Conservation (phyloP, 2,113 vertebrate genomes). For the Bagarius yarrelli region DNA sequence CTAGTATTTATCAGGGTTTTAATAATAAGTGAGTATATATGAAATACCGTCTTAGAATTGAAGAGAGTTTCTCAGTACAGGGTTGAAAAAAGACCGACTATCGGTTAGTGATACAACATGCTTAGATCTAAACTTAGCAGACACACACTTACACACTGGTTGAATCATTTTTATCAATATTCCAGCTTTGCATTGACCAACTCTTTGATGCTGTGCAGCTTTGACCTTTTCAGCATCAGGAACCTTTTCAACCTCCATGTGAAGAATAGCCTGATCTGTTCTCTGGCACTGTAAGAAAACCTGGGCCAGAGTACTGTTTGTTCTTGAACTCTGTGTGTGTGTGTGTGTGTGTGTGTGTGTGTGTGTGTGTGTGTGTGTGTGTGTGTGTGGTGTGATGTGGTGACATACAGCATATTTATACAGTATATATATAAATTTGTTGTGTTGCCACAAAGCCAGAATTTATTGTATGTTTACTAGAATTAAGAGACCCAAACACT, state of each 20-base stretch:
- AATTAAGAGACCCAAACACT: no score
- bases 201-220: conserved; percentile 12
- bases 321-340: not conserved
- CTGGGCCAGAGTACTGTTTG: not conserved
- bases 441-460: no score
- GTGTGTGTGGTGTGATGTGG: no score
- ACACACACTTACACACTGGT: not conserved
- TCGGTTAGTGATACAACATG: not conserved
- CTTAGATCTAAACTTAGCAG: not conserved
- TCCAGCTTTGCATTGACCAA: conserved; percentile 29
- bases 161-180: conserved; percentile 36
- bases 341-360: not conserved
- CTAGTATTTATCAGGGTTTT: not conserved
- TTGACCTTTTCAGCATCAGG: conserved; percentile 36
- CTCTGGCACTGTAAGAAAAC: conserved; percentile 6
- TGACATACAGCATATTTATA: no score
- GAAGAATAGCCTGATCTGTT: conserved; percentile 22
- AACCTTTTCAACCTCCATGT: conserved; percentile 32
- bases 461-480: no score
- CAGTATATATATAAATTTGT: no score
- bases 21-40: not conserved
- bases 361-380: not conserved
- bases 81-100: not conserved
- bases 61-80: not conserved
- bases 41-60: no score